These are phyloP conservation scores for Streptopelia turtur DNA, from an alignment of 2,797 vertebrate genomes.

Conservation along the genomic window DNA sequence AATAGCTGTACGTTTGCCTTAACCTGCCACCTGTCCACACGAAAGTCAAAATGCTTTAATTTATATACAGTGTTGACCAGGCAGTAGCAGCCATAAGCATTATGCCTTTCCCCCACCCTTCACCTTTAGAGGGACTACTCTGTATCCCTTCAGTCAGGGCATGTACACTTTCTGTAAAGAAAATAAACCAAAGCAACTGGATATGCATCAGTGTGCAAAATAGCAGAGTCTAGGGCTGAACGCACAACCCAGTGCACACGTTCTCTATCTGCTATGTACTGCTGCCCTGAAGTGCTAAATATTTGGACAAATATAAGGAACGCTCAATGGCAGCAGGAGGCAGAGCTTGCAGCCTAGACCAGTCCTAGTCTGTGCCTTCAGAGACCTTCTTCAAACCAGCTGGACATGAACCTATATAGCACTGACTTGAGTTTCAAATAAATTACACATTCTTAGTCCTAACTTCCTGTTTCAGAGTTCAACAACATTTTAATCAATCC, in stretches of 20 bases:
- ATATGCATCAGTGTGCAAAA: neutral
- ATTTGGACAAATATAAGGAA: neutral
- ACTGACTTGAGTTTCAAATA: neutral
- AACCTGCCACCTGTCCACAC: neutral
- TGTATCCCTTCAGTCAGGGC: neutral
- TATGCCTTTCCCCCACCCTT: neutral
- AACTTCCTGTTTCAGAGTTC: neutral
- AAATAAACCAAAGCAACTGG: neutral
- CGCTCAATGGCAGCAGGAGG: neutral
- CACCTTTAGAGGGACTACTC: neutral
- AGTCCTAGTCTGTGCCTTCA: neutral
- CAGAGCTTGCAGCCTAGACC: neutral
- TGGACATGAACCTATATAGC: neutral
- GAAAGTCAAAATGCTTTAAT: neutral
- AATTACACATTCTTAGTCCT: neutral
- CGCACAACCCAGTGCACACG: neutral
- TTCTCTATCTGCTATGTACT: neutral
- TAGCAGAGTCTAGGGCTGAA: neutral
- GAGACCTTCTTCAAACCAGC: neutral
- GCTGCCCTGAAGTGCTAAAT: neutral
- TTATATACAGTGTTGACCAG: neutral
- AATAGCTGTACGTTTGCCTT: neutral
- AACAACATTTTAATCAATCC: neutral
- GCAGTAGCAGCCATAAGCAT: neutral
- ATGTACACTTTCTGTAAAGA: neutral